Evolutionary conservation across 2,888 invertebrate genomes (phyloP).

Genomic region (Platycheirus albimanus): DNA sequence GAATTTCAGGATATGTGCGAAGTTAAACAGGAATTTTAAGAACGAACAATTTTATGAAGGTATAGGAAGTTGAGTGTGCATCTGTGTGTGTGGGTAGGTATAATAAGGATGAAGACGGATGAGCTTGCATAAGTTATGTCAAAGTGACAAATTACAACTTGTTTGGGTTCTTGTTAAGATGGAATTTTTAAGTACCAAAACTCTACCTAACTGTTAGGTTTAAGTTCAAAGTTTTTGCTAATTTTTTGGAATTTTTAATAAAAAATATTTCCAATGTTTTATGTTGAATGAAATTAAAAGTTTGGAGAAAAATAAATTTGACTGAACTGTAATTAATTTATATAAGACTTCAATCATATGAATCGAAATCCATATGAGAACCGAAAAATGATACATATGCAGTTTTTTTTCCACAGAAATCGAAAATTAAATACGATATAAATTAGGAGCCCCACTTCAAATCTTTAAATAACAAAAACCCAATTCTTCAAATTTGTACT

Average conservation of each 20-base stretch:
- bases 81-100: not conserved
- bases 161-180: slow-evolving; percentile 48
- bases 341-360: no score
- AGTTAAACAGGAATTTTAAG: slow-evolving; percentile 58
- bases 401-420: no score
- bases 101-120: slow-evolving; percentile 36
- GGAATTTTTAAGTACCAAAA: slow-evolving; percentile 32
- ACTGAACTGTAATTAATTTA: no score
- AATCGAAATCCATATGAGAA: no score
- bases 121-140: slow-evolving; percentile 51
- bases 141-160: slow-evolving; percentile 55
- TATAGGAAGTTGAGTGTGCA: not conserved
- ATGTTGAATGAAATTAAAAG: no score
- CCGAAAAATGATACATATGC: no score
- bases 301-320: no score
- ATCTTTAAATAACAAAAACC: no score
- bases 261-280: no score
- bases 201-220: not conserved
- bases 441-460: no score
- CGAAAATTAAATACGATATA: no score
- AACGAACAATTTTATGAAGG: slow-evolving; percentile 13
- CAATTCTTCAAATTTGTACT: no score
- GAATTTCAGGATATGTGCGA: slow-evolving; percentile 67
- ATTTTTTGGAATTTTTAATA: not conserved
- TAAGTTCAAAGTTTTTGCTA: not conserved